Evolutionary conservation across 2,113 vertebrate genomes (phyloP).

Genomic region (Zapornia atra): DNA sequence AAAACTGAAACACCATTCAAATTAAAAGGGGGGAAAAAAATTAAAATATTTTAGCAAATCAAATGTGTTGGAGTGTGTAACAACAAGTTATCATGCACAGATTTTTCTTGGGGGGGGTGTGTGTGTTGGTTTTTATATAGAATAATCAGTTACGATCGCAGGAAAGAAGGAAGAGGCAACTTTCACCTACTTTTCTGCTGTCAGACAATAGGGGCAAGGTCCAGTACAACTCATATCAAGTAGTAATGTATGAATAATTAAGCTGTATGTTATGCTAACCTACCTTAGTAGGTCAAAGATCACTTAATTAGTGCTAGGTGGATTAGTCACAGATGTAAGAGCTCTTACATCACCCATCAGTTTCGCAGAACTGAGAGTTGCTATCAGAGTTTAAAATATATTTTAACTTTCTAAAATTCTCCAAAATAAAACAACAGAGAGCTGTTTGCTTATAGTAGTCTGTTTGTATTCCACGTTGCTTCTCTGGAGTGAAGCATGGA

Average conservation of each 20-base stretch:
- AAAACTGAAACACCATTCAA: not conserved
- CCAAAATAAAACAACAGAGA: not conserved
- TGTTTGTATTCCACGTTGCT: not conserved
- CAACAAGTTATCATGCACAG: not conserved
- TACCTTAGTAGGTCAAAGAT: conserved; percentile 49
- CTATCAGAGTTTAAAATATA: not conserved
- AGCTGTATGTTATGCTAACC: conserved; percentile 12
- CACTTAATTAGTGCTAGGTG: conserved; percentile 7
- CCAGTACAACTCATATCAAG: not conserved
- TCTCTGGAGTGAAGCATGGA: not conserved
- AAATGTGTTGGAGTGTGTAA: not conserved
- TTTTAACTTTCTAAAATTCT: not conserved
- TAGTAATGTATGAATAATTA: conserved; percentile 53
- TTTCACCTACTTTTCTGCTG: conserved; percentile 19
- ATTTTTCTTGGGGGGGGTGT: not conserved
- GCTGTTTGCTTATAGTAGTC: not conserved
- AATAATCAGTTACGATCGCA: not conserved
- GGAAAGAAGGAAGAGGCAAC: not conserved
- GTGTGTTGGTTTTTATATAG: not conserved
- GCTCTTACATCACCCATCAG: not conserved
- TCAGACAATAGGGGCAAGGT: conserved; percentile 13
- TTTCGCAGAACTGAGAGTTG: not conserved
- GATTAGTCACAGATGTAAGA: conserved; percentile 24
- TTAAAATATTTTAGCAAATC: not conserved
- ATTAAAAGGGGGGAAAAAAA: not conserved